These are phyloP conservation scores for Drosophila murphyi DNA, from an alignment of 1,140 invertebrate species.

Conservation along the genomic window DNA sequence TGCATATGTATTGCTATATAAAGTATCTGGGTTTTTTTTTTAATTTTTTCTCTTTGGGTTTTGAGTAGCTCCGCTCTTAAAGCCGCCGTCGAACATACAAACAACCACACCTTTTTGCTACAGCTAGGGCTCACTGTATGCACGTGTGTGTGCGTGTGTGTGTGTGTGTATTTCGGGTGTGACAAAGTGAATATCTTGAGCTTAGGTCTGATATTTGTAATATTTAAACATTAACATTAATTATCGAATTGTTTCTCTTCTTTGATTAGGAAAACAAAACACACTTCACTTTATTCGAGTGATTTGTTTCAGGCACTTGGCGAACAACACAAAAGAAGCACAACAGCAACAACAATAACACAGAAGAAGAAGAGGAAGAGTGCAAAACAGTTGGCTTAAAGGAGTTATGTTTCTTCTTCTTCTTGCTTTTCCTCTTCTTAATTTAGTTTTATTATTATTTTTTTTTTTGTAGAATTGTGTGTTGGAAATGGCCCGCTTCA, in stretches of 20 bases:
- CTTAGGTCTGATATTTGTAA: background rate
- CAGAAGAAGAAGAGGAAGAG: background rate
- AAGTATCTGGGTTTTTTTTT: background rate
- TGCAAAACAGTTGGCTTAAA: too few species aligned
- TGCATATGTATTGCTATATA: conserved; percentile 5
- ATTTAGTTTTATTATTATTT: background rate
- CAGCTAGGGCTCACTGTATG: conserved; percentile 12
- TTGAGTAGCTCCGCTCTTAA: conserved; percentile 48
- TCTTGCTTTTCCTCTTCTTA: background rate
- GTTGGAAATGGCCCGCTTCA: conserved; percentile 17
- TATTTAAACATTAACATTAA: too few species aligned
- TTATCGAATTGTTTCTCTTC: too few species aligned
- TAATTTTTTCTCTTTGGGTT: conserved; percentile 47
- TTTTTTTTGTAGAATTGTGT: conserved; percentile 23
- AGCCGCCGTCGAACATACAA: conserved; percentile 56
- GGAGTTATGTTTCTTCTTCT: too few species aligned
- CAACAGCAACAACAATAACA: background rate
- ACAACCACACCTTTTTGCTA: conserved; percentile 74
- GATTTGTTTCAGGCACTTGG: conserved; percentile 15
- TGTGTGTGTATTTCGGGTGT: conserved; percentile 45
- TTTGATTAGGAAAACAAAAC: too few species aligned
- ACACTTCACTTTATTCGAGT: background rate
- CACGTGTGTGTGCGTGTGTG: conserved; percentile 2
- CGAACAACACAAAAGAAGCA: conserved; percentile 3
- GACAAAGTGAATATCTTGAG: conserved; percentile 23